Base-by-base conservation (phyloP, 2,113 vertebrate species). In the Oplegnathus fasciatus region DNA sequence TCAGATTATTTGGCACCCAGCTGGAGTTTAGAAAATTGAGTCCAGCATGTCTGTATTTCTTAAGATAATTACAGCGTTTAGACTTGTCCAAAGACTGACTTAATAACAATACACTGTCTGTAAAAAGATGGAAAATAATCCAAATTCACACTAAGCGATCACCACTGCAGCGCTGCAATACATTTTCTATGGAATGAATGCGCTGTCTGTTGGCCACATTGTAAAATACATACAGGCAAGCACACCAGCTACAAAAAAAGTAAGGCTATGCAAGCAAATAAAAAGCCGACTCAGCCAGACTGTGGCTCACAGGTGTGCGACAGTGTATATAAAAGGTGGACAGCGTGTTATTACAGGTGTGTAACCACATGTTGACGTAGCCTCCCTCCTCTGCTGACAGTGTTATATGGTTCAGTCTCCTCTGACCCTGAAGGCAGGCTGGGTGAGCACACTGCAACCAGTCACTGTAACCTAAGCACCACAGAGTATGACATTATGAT, bases 321-420 rank as follows among this genome's bases (percentile, higher is more conserved):
- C 80, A n/a, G 75, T 78, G 58, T 85, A 50, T 84, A 76, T 90
- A 76, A 87, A 62, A 54, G 46, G 52, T 77, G 66, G 70, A 55
- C 82, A 75, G 78, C 24, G 1, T 93, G 91, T 94, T 94, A 80
- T 91, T 87, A 80, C 92, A 93, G 90, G 91, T 93, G 91, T 58
- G 73, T 73, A 64, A 84, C 84, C 86, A 79, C 86, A 87, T 88
- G 90, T 88, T 90, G 92, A 91, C 42, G 17, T 76, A 74, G 32
- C 67, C 79, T 75, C 87, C 79, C 84, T 78, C 57, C 78, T 78
- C 44, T 89, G 93, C 91, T 90, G 92, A 88, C 87, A 78, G 40
- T 88, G 85, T 60, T 83, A 82, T 85, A 82, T 48, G 78, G 72
- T 76, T 70, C 64, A 52, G 52, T 82, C 66, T 86, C 73, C 58